Evolutionary conservation across 2,797 vertebrate species (phyloP).

Genomic region (Diplodus sargus): DNA sequence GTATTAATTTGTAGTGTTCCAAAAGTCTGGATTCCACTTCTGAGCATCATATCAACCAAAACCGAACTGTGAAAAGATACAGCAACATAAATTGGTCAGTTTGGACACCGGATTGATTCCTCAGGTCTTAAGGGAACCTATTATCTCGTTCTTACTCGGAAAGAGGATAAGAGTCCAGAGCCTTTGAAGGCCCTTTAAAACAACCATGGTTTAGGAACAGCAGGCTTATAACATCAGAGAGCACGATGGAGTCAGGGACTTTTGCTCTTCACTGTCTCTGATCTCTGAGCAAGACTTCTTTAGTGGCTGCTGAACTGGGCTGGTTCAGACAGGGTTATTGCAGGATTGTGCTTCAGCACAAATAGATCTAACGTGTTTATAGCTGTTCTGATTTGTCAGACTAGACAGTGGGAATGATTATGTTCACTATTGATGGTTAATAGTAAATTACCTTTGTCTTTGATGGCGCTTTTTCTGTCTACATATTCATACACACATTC

Average conservation of each 20-base stretch:
- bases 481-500: too few species aligned
- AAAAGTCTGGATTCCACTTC: not conserved
- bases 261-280: constrained; percentile 36
- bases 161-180: constrained; percentile 70
- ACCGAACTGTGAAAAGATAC: not conserved
- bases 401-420: too few species aligned
- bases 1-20: not conserved
- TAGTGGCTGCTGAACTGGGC: constrained; percentile 4
- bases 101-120: constrained; percentile 56
- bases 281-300: not conserved
- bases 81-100: constrained; percentile 42
- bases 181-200: constrained; percentile 75
- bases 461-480: too few species aligned
- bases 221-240: constrained; percentile 58
- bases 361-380: not conserved
- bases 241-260: constrained; percentile 41
- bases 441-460: too few species aligned
- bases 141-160: constrained; percentile 70
- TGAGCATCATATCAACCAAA: not conserved
- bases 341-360: not conserved
- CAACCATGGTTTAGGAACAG: constrained; percentile 54
- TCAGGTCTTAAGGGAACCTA: constrained; percentile 64
- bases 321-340: constrained; percentile 10
- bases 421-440: too few species aligned
- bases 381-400: not conserved